Evolutionary conservation across 2,113 vertebrate species (phyloP).

Genomic region (Arenaria interpres): DNA sequence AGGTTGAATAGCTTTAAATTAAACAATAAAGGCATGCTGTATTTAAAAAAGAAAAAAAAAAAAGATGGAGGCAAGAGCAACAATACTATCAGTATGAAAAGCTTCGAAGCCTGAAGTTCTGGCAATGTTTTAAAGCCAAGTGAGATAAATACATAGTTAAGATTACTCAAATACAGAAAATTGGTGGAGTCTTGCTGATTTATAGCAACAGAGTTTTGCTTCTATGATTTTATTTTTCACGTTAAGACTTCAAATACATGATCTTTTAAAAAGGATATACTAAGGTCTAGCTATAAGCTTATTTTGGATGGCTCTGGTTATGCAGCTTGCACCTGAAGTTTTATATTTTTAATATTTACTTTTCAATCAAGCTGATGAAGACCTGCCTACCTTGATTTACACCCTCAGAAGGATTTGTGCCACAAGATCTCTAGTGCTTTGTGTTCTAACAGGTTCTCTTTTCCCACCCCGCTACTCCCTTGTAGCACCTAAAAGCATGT

Average conservation of each 20-base stretch:
- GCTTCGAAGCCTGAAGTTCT: not conserved
- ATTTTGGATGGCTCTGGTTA: not conserved
- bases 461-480: rapidly evolving
- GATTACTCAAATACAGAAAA: not conserved
- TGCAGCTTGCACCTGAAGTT: not conserved
- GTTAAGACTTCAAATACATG: not conserved
- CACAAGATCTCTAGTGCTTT: not conserved
- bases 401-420: not conserved
- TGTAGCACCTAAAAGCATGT: not conserved
- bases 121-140: not conserved
- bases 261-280: not conserved
- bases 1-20: not conserved
- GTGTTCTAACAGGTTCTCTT: not conserved
- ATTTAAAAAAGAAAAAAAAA: not conserved
- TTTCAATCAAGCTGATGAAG: not conserved
- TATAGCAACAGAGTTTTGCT: not conserved
- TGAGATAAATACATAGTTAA: not conserved
- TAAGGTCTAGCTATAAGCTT: not conserved
- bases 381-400: not conserved
- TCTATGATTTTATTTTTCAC: constrained; percentile 3
- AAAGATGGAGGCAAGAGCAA: not conserved
- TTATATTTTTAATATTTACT: not conserved
- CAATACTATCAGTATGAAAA: not conserved
- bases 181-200: not conserved
- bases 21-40: not conserved